These are phyloP conservation scores for Melinaea menophilus DNA, from an alignment of 2,888 invertebrate genomes.

Conservation along the genomic window DNA sequence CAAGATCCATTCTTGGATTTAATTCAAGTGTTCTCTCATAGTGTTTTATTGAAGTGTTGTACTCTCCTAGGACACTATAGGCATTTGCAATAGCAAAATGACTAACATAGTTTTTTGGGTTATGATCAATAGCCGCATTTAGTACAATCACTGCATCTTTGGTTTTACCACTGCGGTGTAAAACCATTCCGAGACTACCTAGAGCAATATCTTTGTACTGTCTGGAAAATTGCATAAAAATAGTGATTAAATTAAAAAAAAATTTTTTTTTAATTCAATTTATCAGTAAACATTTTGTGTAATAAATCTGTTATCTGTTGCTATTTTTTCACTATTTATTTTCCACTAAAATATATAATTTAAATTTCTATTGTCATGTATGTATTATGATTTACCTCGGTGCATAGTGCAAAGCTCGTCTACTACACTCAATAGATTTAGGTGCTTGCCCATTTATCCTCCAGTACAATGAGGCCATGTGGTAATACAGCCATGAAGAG, in stretches of 20 bases:
- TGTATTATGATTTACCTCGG: conserved; percentile 75
- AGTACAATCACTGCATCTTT: conserved; percentile 86
- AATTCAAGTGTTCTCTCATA: conserved; percentile 81
- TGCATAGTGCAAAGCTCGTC: conserved; percentile 85
- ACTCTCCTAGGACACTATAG: conserved; percentile 83
- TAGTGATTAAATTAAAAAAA: conserved; percentile 25
- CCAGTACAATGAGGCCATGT: conserved; percentile 89
- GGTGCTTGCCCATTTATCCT: conserved; percentile 84
- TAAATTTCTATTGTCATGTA: not conserved
- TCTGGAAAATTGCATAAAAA: conserved; percentile 62
- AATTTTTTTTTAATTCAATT: not conserved
- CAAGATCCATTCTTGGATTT: conserved; percentile 80
- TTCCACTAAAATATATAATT: too few relatives aligned
- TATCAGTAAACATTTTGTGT: not conserved
- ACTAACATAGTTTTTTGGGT: conserved; percentile 77
- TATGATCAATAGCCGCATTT: conserved; percentile 84
- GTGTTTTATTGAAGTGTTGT: conserved; percentile 80
- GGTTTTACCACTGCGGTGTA: conserved; percentile 82
- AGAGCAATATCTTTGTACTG: conserved; percentile 84
- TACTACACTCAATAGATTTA: conserved; percentile 88
- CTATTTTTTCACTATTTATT: too few relatives aligned
- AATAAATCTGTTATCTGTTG: too few relatives aligned
- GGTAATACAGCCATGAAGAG: conserved; percentile 88
- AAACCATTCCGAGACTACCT: conserved; percentile 84
- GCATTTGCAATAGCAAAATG: conserved; percentile 86